Percentiles rank a stretch among this genome's conserved stretches.
These are phyloP conservation scores for Amphipyra berbera DNA, from an alignment of 2,888 invertebrate genomes.

Conservation along the genomic window DNA sequence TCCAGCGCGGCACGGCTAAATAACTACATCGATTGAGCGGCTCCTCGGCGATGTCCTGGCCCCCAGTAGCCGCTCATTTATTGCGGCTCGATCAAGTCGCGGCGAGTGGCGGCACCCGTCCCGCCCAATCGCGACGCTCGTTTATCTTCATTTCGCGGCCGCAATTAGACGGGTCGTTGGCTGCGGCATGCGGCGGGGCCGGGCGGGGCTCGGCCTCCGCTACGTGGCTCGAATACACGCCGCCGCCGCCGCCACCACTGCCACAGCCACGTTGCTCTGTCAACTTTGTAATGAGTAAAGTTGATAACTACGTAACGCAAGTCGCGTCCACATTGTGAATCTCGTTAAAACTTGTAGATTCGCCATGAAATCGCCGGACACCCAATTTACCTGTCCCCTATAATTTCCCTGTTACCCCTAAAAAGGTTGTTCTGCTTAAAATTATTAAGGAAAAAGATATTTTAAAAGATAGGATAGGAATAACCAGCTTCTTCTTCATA, in stretches of 20 bases:
- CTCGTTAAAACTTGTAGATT: constrained; percentile 79
- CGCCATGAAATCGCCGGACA: constrained; percentile 48
- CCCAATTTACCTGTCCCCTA: constrained; percentile 51
- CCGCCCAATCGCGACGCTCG: constrained; percentile 91
- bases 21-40: constrained; percentile 74
- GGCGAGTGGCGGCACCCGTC: constrained; percentile 77
- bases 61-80: constrained; percentile 74
- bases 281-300: constrained; percentile 90
- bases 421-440: constrained; percentile 4
- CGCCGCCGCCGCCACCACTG: constrained; percentile 60
- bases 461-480: not conserved
- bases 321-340: constrained; percentile 82
- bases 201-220: constrained; percentile 71
- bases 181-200: constrained; percentile 75
- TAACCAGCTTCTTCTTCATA: not conserved
- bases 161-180: constrained; percentile 93
- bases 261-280: constrained; percentile 75
- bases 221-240: constrained; percentile 87
- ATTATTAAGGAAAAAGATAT: constrained; percentile 1
- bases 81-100: constrained; percentile 78
- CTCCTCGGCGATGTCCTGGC: constrained; percentile 56
- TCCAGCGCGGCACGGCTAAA: constrained; percentile 64
- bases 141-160: constrained; percentile 92
- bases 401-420: constrained; percentile 27
- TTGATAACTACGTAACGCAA: constrained; percentile 86